Conservation (phyloP, 2,113 vertebrate species). For the Hyaena hyaena region DNA sequence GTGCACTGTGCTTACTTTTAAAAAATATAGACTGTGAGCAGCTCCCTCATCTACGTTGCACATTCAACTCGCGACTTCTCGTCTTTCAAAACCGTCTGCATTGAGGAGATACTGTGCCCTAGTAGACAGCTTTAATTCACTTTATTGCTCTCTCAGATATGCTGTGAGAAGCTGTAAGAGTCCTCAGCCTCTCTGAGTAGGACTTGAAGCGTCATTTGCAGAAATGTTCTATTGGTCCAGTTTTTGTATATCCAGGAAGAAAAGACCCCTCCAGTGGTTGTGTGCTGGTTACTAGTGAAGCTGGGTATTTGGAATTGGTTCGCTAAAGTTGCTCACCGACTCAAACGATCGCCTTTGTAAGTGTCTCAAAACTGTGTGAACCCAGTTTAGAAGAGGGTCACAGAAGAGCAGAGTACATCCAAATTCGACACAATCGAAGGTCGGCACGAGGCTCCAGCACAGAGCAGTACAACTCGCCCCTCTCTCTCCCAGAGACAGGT, state of each 20-base stretch:
- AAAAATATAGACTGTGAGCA: conserved; percentile 58
- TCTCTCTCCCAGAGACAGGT: background rate
- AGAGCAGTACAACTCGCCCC: background rate
- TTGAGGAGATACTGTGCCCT: conserved; percentile 5
- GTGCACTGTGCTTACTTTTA: conserved; percentile 56
- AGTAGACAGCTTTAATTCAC: background rate
- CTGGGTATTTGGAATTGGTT: conserved; percentile 36
- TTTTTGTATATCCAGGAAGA: background rate
- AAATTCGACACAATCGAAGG: background rate
- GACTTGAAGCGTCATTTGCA: background rate
- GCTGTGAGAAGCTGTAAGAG: background rate
- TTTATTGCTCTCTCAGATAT: background rate
- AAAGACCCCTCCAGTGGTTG: background rate
- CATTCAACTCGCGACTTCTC: conserved; percentile 42
- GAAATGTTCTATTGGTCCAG: background rate
- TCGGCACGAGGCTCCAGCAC: background rate
- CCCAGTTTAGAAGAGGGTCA: background rate
- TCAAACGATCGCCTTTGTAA: background rate
- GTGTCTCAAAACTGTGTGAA: conserved; percentile 27
- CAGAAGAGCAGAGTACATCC: background rate
- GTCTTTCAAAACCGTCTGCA: background rate
- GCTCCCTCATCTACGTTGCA: background rate
- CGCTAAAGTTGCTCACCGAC: background rate
- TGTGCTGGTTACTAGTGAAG: background rate
- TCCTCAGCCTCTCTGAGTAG: background rate